Conservation (phyloP, 1,140 invertebrate genomes). For the Drepana arcuata region DNA sequence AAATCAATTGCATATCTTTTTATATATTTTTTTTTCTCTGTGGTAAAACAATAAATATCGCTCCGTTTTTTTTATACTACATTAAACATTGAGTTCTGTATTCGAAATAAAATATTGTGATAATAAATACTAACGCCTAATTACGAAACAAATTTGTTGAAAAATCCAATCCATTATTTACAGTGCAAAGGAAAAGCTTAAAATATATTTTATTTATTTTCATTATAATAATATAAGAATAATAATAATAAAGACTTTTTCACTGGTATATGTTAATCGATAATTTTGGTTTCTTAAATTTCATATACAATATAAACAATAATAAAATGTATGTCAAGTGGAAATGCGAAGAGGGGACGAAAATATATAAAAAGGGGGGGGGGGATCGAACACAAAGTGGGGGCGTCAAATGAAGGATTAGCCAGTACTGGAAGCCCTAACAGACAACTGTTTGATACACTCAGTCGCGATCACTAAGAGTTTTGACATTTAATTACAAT, state of each 20-base stretch:
- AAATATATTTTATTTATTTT: no score
- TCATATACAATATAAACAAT: no score
- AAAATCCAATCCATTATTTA: conserved; percentile 49
- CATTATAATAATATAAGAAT: no score
- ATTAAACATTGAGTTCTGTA: no score
- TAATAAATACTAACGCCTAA: conserved; percentile 56
- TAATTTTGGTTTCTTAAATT: conserved; percentile 7
- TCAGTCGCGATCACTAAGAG: conserved; percentile 67
- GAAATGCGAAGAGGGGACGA: not conserved
- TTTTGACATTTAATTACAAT: conserved; percentile 65
- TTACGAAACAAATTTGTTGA: conserved; percentile 31
- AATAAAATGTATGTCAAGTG: no score
- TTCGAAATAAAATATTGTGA: conserved; percentile 32
- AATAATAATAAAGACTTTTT: no score
- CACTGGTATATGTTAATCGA: conserved; percentile 39
- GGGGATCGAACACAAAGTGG: conserved; percentile 15
- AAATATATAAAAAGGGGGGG: conserved; percentile 1
- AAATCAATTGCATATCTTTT: no score
- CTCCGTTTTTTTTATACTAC: no score
- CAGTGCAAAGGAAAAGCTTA: conserved; percentile 48
- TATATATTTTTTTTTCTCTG: no score
- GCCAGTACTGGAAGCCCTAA: conserved; percentile 67
- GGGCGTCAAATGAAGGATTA: conserved; percentile 46
- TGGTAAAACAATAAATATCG: no score
- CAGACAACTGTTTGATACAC: conserved; percentile 62